Percentiles rank a stretch among this genome's conserved stretches.
phyloP scores from a whole-genome alignment of 2,888 invertebrate genomes.

The Nezara viridula region DNA sequence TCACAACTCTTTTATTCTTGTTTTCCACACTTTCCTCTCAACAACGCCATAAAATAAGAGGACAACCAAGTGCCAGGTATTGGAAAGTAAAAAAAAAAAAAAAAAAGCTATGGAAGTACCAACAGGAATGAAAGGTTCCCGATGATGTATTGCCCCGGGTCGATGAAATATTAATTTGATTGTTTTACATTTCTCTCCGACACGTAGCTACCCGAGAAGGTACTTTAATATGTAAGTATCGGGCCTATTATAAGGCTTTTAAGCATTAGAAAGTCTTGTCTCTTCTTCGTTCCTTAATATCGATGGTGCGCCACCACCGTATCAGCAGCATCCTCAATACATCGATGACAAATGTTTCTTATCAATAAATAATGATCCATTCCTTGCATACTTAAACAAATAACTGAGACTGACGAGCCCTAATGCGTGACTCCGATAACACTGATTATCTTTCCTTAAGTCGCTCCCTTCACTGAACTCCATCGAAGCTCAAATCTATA shows the following conservation, averaged over 20 bases:
- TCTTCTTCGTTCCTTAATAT: neutral
- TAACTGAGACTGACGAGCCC: neutral
- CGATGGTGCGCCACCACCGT: neutral
- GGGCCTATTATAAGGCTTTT: conserved; percentile 5
- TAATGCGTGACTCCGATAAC: neutral
- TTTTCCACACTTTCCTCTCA: neutral
- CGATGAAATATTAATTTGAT: conserved; percentile 30
- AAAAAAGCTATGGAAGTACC: neutral
- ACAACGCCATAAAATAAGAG: neutral
- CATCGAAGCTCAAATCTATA: neutral
- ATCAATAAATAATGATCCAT: neutral
- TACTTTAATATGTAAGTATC: neutral
- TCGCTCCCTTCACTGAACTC: neutral
- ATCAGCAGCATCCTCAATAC: neutral
- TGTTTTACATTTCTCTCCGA: neutral
- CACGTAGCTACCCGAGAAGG: conserved; percentile 1
- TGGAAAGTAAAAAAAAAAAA: neutral
- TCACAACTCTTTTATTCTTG: neutral
- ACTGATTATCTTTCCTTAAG: neutral
- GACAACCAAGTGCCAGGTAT: neutral
- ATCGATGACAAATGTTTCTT: neutral
- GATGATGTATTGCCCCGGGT: neutral
- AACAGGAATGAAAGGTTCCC: neutral
- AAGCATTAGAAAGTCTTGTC: neutral
- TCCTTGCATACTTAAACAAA: neutral